Conservation (phyloP, 2,888 invertebrate species). For the Pyrgus malvae region DNA sequence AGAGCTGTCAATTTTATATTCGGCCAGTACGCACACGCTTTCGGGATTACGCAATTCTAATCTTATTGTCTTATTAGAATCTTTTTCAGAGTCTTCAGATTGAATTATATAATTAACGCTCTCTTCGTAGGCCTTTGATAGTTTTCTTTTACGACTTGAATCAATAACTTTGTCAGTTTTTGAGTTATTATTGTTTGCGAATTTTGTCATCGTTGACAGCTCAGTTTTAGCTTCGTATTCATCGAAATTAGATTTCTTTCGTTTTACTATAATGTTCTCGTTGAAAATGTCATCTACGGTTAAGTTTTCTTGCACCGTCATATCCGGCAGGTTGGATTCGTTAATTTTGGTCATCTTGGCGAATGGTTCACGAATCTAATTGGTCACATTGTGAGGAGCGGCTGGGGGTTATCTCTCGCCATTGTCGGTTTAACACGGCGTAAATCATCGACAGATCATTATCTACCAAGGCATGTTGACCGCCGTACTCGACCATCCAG, state of each 20-base stretch:
- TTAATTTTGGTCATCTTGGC: slow-evolving; percentile 72
- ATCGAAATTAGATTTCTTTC: slow-evolving; percentile 50
- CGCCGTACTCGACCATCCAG: slow-evolving; percentile 55
- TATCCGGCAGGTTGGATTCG: slow-evolving; percentile 58
- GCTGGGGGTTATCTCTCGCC: slow-evolving; percentile 61
- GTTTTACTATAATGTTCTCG: slow-evolving; percentile 54
- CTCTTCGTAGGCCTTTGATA: slow-evolving; percentile 40
- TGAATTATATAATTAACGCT: slow-evolving; percentile 43
- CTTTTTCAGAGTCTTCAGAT: slow-evolving; percentile 58
- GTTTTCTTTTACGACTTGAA: slow-evolving; percentile 52
- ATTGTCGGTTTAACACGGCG: slow-evolving; percentile 76
- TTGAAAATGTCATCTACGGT: slow-evolving; percentile 64
- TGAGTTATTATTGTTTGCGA: slow-evolving; percentile 29
- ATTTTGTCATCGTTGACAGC: neutral
- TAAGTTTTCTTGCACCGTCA: slow-evolving; percentile 56
- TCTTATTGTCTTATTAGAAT: slow-evolving; percentile 57
- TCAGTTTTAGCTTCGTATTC: slow-evolving; percentile 36
- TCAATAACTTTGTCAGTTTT: slow-evolving; percentile 43
- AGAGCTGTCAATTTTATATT: slow-evolving; percentile 15
- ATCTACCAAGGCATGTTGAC: slow-evolving; percentile 66
- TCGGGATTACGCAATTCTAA: slow-evolving; percentile 56
- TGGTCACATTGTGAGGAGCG: slow-evolving; percentile 68
- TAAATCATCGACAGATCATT: slow-evolving; percentile 79
- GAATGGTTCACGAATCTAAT: slow-evolving; percentile 54
- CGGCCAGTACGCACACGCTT: slow-evolving; percentile 29